Evolutionary conservation across 2,888 invertebrate species (phyloP), one percentile per base, ranked within the genome.

Genomic region (Zelleria hepariella): DNA sequence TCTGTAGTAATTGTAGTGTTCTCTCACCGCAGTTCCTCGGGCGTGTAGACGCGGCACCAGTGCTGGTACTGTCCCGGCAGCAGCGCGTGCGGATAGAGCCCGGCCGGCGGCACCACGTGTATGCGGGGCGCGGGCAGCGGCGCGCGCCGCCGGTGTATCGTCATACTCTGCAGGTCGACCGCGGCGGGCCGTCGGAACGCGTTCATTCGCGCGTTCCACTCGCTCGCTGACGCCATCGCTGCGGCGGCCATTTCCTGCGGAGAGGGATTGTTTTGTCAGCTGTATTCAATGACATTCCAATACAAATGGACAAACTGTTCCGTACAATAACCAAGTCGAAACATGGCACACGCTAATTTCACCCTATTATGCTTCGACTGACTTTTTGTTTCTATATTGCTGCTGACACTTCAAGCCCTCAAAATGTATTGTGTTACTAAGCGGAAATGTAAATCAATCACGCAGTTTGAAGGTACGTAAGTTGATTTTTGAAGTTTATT

Each of bases 1-100:
- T n/a, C n/a, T n/a, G n/a, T n/a, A n/a, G n/a, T n/a, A n/a, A n/a
- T n/a, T n/a, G n/a, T n/a, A n/a, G n/a, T n/a, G n/a, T n/a, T n/a
- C n/a, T n/a, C 80, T 72, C 75, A 93, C 92, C 83, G 85, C 60
- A 99, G 88, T 81, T 98, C 97, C 15, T 94, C 92, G 5, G 96
- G 89, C 1, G 95, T 93, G 78, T 96, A 98, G 61, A 80, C 69
- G 71, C 94, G 92, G 82, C 94, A 98, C 75, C 92, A 91, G 80
- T 98, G 96, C 67, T 95, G 95, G 86, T 93, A 99, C 87, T 99
- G 99, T n/a, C 98, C 98, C 47, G 98, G 97, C 68, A 99, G 93
- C 64, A 99, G 89, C 53, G 98, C 94, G 62, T 98, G 93, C 21
- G 99, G 99, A 90, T 98, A 99, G 79, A 92, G 81, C 66, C 91